phyloP scores from a whole-genome alignment of 1,140 invertebrate species.

The Drosophila bocki region DNA sequence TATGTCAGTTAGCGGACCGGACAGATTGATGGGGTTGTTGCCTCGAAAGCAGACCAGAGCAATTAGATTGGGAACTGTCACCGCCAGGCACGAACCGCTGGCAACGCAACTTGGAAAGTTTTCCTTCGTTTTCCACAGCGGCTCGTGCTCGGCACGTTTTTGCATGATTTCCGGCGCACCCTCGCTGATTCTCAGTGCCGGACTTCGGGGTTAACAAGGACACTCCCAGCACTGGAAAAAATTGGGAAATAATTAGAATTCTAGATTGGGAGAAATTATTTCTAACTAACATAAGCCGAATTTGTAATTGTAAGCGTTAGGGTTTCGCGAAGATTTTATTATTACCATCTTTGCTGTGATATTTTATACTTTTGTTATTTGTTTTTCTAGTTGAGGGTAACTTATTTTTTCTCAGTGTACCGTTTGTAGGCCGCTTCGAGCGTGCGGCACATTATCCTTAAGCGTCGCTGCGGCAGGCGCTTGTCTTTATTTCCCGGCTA shows the following conservation, averaged over 20 bases:
- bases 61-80: slow-evolving; percentile 65
- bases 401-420: neutral
- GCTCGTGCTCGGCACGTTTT: slow-evolving; percentile 75
- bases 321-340: too few relatives aligned
- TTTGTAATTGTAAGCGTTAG: too few relatives aligned
- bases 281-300: too few relatives aligned
- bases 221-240: slow-evolving; percentile 35
- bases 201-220: slow-evolving; percentile 50
- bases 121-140: slow-evolving; percentile 47
- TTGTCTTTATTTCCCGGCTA: slow-evolving; percentile 55
- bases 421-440: slow-evolving; percentile 46
- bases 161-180: slow-evolving; percentile 73
- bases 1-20: slow-evolving; percentile 52
- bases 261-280: neutral
- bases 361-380: too few relatives aligned
- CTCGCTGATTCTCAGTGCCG: slow-evolving; percentile 8
- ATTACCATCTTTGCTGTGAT: too few relatives aligned
- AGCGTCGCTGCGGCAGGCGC: slow-evolving; percentile 65
- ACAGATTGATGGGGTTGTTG: slow-evolving; percentile 62
- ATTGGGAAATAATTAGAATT: neutral
- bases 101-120: slow-evolving; percentile 34
- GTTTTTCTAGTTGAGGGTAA: too few relatives aligned
- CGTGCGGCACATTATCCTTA: slow-evolving; percentile 78
- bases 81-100: slow-evolving; percentile 47
- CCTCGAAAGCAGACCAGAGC: slow-evolving; percentile 33